Evolutionary conservation across 92 coral and sea anemone species (phyloP).

Genomic region (Paramuricea clavata): DNA sequence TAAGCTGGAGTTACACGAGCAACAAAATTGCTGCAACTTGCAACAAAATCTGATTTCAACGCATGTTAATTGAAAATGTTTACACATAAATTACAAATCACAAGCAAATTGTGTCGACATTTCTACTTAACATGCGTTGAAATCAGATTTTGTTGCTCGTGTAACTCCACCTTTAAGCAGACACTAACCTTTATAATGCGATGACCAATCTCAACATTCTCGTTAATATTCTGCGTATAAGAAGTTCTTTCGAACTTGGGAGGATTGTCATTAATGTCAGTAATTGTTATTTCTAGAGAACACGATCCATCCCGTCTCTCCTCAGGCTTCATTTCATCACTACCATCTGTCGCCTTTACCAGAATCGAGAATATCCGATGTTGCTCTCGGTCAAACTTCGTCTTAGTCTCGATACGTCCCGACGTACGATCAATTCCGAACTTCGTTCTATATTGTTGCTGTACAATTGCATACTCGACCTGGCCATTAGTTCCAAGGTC

Average conservation of each 20-base stretch:
- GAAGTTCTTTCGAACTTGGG: constrained; percentile 76
- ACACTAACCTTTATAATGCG: constrained; percentile 16
- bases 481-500: constrained; percentile 89
- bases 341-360: constrained; percentile 82
- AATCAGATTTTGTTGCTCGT: too few relatives aligned
- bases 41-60: too few relatives aligned
- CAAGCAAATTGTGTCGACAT: too few relatives aligned
- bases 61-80: too few relatives aligned
- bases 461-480: constrained; percentile 81
- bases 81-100: too few relatives aligned
- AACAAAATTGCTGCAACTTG: too few relatives aligned
- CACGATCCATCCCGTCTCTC: constrained; percentile 86
- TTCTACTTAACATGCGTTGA: too few relatives aligned
- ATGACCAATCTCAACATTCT: constrained; percentile 78
- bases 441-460: constrained; percentile 43
- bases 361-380: constrained; percentile 72
- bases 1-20: too few relatives aligned
- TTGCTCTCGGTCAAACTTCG: constrained; percentile 84
- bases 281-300: constrained; percentile 79
- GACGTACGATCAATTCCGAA: constrained; percentile 81
- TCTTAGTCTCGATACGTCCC: constrained; percentile 77
- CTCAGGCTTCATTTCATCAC: constrained; percentile 70
- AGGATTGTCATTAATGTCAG: constrained; percentile 83
- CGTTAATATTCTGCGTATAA: constrained; percentile 73
- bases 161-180: background rate